Percentiles rank a stretch among this genome's conserved stretches.
Conservation (phyloP, 2,797 vertebrate species). For the Podargus strigoides region DNA sequence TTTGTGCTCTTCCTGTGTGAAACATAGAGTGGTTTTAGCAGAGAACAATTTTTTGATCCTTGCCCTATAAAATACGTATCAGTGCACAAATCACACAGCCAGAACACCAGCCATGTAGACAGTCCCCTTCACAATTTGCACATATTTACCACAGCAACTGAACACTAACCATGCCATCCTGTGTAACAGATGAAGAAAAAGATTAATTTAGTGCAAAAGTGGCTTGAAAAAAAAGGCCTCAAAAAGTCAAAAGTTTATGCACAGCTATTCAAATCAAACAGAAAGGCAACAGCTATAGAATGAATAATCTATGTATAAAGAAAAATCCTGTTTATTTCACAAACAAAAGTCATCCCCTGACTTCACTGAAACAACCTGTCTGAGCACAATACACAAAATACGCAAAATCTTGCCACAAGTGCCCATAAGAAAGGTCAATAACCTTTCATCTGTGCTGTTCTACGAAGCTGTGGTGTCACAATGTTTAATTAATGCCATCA, state of each 20-base stretch:
- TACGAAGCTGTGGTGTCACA: conserved; percentile 62
- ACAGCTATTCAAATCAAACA: not conserved
- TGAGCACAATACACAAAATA: not conserved
- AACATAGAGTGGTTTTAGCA: not conserved
- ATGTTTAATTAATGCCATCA: conserved; percentile 71
- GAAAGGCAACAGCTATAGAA: not conserved
- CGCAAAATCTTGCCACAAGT: not conserved
- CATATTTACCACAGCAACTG: not conserved
- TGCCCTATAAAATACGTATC: not conserved
- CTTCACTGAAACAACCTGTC: not conserved
- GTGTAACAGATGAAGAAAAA: not conserved
- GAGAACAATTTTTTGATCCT: not conserved
- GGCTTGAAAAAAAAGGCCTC: not conserved
- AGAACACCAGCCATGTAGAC: not conserved
- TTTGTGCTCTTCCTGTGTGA: not conserved
- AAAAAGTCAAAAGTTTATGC: not conserved
- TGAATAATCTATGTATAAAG: not conserved
- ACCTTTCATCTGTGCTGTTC: conserved; percentile 62
- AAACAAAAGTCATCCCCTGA: not conserved
- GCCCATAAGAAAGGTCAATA: conserved; percentile 67
- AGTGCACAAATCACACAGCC: not conserved
- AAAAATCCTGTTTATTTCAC: not conserved
- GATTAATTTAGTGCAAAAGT: not conserved
- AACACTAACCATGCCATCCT: not conserved
- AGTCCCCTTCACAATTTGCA: not conserved